Evolutionary conservation across 1,140 invertebrate genomes (phyloP).

Genomic region (Chionoecetes opilio): DNA sequence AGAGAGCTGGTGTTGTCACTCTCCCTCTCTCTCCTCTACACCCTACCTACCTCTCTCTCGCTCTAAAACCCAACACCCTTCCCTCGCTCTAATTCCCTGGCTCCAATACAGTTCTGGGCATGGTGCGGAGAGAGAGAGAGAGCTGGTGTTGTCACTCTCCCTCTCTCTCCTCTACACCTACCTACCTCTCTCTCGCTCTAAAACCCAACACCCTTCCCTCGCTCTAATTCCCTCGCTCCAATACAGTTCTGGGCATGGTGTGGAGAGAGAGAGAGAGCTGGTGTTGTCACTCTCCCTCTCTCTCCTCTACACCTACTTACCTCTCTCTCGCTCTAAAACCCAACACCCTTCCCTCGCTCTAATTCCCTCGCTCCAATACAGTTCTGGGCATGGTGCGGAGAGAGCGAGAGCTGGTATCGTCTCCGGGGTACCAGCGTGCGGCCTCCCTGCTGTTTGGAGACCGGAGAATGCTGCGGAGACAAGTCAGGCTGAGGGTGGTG

Average conservation of each 20-base stretch:
- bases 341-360: conserved; percentile 86
- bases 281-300: too few relatives aligned
- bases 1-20: too few relatives aligned
- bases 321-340: conserved; percentile 38
- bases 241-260: too few relatives aligned
- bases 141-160: too few relatives aligned
- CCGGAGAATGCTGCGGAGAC: conserved; percentile 90
- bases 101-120: too few relatives aligned
- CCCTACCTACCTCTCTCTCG: too few relatives aligned
- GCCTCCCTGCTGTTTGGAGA: conserved; percentile 90
- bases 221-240: conserved; percentile 81
- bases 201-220: background rate
- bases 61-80: too few relatives aligned
- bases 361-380: conserved; percentile 82
- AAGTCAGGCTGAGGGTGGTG: conserved; percentile 94
- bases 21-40: too few relatives aligned
- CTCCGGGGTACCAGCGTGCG: conserved; percentile 91
- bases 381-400: conserved; percentile 93
- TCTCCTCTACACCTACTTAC: conserved; percentile 17
- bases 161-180: background rate
- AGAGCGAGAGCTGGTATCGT: conserved; percentile 92
- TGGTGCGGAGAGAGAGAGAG: too few relatives aligned
- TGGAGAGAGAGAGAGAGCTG: too few relatives aligned
- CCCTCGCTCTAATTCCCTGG: too few relatives aligned
- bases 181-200: background rate